Evolutionary conservation across 2,888 invertebrate species (phyloP), one percentile per base, ranked within the genome.

Genomic region (Cetonia aurata): DNA sequence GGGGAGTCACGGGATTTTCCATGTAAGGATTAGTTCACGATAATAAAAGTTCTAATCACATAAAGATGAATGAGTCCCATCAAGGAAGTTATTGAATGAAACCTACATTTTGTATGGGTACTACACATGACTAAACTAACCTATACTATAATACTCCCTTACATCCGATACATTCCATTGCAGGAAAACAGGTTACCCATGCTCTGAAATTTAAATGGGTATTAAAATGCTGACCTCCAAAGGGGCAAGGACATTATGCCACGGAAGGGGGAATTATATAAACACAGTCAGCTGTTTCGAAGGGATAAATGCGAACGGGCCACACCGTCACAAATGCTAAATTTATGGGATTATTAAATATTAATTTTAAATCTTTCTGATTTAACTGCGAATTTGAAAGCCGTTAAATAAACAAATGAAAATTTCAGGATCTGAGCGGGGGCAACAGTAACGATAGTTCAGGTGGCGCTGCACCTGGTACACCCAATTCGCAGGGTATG

Each of bases 371-470:
- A n/a, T n/a, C n/a, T n/a, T n/a, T n/a, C n/a, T 25, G 25, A 4
- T 25, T 25, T 25, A 50, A 50, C 6, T 50, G 50, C 50, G 12
- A 50, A 56, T 25, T 17, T 15, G 1, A 19, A 25, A 37, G 6
- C 41, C 17, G 25, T 46, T 19, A 25, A 37, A 9, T 37, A 37
- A 37, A 37, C 8, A 8, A 37, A 37, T 8, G 1, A 17, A 67
- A 52, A 72, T 84, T 88, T 12, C 87, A 95, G 95, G 95, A 95
- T 89, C 89, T 94, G 87, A 94, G 93, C 84, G 90, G 89, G 70
- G 88, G 88, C 67, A 88, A 88, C 78, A 88, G 87, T 81, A 88
- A 88, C 83, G 88, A 88, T 81, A 87, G 87, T 82, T 87, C 86
- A 72, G 91, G 92, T 80, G 90, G 91, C 79, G 92, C 91, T 77